A percentile compares a stretch with the other conserved stretches of the same genome.
Conservation (phyloP, 30 jellyfish, hydroid and myxozoan genomes). For the Catostylus mosaicus region DNA sequence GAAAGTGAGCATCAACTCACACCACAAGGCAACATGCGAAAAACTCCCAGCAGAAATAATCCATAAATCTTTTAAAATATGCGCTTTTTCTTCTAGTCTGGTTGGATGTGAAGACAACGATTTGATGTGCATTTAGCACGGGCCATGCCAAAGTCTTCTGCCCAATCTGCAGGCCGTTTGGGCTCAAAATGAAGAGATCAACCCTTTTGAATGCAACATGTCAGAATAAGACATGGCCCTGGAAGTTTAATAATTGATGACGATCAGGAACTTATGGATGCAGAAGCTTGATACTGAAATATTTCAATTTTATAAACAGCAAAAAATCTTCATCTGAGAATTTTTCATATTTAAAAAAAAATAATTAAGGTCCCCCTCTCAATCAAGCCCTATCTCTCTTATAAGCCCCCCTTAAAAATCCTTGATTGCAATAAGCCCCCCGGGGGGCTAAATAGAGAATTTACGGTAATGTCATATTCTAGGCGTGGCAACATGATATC, state of each 20-base stretch:
- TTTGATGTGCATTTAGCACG: constrained; percentile 5
- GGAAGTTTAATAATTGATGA: constrained; percentile 2
- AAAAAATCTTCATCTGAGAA: not conserved
- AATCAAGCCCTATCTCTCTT: no score
- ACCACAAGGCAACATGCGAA: constrained; percentile 6
- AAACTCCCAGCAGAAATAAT: constrained; percentile 9
- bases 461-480: no score
- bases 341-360: not conserved
- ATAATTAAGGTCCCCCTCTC: not conserved
- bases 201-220: constrained; percentile 16
- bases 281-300: constrained; percentile 5
- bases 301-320: constrained; percentile 1
- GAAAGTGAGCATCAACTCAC: constrained; percentile 19
- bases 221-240: constrained; percentile 21
- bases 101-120: constrained; percentile 5
- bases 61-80: not conserved
- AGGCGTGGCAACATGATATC: no score
- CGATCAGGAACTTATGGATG: constrained; percentile 1
- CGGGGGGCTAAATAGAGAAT: no score
- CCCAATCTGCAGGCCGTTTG: not conserved
- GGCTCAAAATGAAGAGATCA: not conserved
- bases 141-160: not conserved
- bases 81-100: not conserved
- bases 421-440: no score
- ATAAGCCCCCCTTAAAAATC: constrained; percentile 11